Base-by-base conservation (phyloP, 1,140 invertebrate genomes). In the Macrosteles quadrilineatus region DNA sequence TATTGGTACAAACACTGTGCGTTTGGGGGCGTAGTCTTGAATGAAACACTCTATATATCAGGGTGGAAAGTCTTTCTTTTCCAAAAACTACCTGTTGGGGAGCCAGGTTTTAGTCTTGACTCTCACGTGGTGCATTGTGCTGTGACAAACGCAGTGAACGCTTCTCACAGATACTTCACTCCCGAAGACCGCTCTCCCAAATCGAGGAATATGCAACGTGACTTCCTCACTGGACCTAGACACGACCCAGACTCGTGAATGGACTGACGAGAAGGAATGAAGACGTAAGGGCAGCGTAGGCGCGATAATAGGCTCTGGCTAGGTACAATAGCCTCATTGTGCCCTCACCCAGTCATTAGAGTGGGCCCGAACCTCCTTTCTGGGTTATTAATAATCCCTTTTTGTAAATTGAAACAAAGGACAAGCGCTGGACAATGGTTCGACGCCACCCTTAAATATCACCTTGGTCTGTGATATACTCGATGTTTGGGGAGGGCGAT, bases 331-430 rank as follows among this genome's bases (percentile, higher is more conserved):
- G 55, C 21, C 55, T 59, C 55, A 59, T 59, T 59, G 55, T 59
- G 25, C 23, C 23, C 55, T 14, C 2, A 59, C 2, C 27, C 55
- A 21, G 23, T 59, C 25, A 59, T 59, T 59, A 59, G 55, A 59
- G 55, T 59, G 55, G 55, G 55, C 55, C 23, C 25, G 6, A 59
- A 14, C 14, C 47, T 50, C 47, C 47, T 50, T 21, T 50, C 21
- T 17, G 14, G 12, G 55, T 59, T 59, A 59, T 59, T 59, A 59
- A 59, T 59, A 59, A 59, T 59, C 55, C 55, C 47, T 23, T 59
- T 59, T 59, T 59, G 55, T 59, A 59, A 59, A 59, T 59, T 59
- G 55, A 59, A 59, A 59, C 55, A 59, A 59, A 59, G 55, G 27
- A 59, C 55, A 59, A 59, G 55, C 27, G 55, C 55, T n/a, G 47